Base-by-base conservation (phyloP, 2,113 vertebrate genomes). In the Sitta europaea region DNA sequence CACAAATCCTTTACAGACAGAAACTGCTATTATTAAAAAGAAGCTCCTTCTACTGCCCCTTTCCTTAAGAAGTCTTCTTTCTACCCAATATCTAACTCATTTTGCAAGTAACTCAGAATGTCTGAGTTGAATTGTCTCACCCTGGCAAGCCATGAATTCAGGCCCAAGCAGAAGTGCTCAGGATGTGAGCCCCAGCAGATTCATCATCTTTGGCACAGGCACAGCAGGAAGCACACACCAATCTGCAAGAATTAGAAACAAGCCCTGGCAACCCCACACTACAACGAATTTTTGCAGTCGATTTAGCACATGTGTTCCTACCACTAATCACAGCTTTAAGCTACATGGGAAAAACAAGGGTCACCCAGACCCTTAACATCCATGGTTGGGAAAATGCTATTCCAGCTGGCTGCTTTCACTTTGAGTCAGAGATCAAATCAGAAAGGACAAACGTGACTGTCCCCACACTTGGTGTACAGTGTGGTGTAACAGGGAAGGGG, bases 261-360 rank as follows among this genome's bases (percentile, higher is more conserved):
- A 95, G 54, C 76, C 54, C 92, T 86, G 78, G 73, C 61, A 88
- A 54, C 51, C 27, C 29, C 76, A 42, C 12, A 24, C 71, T 45
- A 70, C 43, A 51, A 81, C 0, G 6, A 55, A 75, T 43, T 76
- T 80, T 85, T 57, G 72, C 72, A 85, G 75, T 58, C 55, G 87
- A 82, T 90, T 91, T 88, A 81, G 61, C 40, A 59, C 57, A 81
- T 90, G 91, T 47, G 73, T 28, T 94, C 83, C 92, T 62, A 94
- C 54, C 77, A 31, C 68, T 96, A 88, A 95, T 78, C 86, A 88
- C 88, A 86, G 82, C 90, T 96, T 90, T 92, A 75, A 95, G 90
- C 85, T 93, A 90, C 63, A 42, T 14, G n/a, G 76, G 38, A 22
- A 3, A 73, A 93, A 59, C 61, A 91, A 91, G 57, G 81, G 71